Conservation (phyloP, 1,140 invertebrate species). For the Hylyphantes graminicola region DNA sequence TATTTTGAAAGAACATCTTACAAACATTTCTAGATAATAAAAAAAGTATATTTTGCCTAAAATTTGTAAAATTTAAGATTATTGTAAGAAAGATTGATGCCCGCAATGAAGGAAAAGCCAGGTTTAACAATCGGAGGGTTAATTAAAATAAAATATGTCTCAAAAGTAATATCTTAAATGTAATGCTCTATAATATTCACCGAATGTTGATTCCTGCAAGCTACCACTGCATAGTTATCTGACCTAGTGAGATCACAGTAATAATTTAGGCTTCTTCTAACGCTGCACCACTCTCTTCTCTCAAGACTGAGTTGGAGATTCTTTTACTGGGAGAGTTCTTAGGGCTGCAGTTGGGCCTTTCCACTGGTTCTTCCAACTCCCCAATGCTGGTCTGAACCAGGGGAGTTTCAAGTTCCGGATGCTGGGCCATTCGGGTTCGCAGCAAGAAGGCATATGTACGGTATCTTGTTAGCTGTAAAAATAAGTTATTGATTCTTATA, state of each 20-base stretch:
- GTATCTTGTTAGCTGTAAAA: slow-evolving; percentile 82
- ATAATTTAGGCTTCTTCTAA: slow-evolving; percentile 14
- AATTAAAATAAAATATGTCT: no score
- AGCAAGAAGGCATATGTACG: slow-evolving; percentile 86
- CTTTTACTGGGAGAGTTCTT: slow-evolving; percentile 40
- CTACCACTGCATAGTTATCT: no score
- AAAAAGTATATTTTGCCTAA: no score
- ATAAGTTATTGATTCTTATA: background rate
- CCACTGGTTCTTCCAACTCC: slow-evolving; percentile 78
- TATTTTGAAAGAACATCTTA: no score
- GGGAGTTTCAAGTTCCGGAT: slow-evolving; percentile 75
- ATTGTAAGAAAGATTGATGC: no score
- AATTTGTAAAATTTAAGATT: no score
- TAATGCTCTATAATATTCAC: no score
- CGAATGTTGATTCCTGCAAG: no score
- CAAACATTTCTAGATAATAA: no score
- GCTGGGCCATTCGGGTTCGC: slow-evolving; percentile 78
- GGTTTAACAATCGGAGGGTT: no score
- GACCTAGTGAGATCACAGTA: slow-evolving; percentile 37
- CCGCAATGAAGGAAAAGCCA: no score
- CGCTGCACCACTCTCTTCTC: background rate
- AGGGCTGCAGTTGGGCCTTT: slow-evolving; percentile 1
- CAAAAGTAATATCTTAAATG: no score
- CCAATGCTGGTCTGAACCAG: slow-evolving; percentile 79
- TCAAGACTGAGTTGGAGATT: background rate